phyloP scores from a whole-genome alignment of 2,797 vertebrate species.

The Hafferia zeledoni region DNA sequence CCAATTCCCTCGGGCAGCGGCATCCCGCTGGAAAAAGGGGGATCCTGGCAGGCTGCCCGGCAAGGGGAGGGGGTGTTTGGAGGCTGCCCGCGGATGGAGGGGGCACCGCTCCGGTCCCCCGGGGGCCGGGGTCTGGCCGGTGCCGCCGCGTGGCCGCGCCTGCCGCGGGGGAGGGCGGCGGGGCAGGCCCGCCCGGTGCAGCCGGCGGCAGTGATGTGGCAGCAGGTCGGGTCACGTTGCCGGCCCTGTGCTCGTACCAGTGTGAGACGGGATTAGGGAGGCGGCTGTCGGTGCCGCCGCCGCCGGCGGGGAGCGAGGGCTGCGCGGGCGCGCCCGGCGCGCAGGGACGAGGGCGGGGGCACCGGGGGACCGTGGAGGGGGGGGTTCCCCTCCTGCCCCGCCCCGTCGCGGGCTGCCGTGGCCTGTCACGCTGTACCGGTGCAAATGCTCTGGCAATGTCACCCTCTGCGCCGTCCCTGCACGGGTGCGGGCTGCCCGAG shows the following conservation, averaged over 20 bases:
- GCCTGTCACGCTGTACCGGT: background rate
- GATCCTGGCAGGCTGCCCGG: background rate
- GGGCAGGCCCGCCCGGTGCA: background rate
- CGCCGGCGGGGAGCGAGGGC: conserved; percentile 46
- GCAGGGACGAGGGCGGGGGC: background rate
- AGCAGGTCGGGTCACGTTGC: conserved; percentile 53
- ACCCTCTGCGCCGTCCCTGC: background rate
- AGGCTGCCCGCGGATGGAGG: background rate
- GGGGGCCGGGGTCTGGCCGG: background rate
- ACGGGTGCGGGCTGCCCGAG: background rate
- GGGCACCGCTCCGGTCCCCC: too few relatives aligned
- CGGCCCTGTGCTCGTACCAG: conserved; percentile 64
- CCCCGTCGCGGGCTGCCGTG: background rate
- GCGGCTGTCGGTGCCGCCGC: conserved; percentile 59
- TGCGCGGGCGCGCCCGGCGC: background rate
- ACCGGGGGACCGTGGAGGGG: too few relatives aligned
- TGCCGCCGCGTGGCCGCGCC: background rate
- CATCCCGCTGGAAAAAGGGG: background rate
- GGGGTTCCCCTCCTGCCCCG: background rate
- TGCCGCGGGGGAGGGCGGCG: background rate
- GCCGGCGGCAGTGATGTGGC: conserved; percentile 28
- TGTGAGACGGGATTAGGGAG: conserved; percentile 70
- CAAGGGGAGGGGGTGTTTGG: background rate
- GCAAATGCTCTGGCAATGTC: background rate
- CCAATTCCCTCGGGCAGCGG: background rate